Conservation (phyloP, 2,797 vertebrate genomes). For the Sebastes oblongus region DNA sequence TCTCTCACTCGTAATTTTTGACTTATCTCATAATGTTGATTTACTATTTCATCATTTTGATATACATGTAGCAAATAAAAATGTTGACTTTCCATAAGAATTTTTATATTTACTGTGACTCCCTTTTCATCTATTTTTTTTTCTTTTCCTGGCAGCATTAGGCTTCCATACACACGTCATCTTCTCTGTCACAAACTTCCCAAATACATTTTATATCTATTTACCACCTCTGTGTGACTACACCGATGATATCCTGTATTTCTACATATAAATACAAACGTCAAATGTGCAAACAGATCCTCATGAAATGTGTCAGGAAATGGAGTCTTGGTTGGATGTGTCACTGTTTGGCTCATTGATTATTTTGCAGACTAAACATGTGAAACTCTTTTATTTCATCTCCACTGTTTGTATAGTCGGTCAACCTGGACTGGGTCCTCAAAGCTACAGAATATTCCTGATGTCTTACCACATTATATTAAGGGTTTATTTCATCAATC, state of each 20-base stretch:
- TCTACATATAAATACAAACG: background rate
- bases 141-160: background rate
- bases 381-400: slow-evolving; percentile 5
- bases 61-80: background rate
- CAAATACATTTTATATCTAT: background rate
- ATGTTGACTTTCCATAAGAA: background rate
- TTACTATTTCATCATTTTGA: background rate
- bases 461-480: background rate
- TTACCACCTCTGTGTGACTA: background rate
- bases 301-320: background rate
- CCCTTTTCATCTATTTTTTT: background rate
- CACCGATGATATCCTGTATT: background rate
- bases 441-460: background rate
- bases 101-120: background rate
- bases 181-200: background rate
- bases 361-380: background rate
- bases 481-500: background rate
- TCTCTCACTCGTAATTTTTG: background rate
- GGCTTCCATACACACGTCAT: background rate
- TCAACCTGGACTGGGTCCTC: background rate
- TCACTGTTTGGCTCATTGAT: background rate
- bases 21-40: background rate
- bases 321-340: background rate
- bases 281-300: background rate
- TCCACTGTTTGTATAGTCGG: background rate